Evolutionary conservation across 2,113 vertebrate species (phyloP).

Genomic region (Trematomus loennbergii): DNA sequence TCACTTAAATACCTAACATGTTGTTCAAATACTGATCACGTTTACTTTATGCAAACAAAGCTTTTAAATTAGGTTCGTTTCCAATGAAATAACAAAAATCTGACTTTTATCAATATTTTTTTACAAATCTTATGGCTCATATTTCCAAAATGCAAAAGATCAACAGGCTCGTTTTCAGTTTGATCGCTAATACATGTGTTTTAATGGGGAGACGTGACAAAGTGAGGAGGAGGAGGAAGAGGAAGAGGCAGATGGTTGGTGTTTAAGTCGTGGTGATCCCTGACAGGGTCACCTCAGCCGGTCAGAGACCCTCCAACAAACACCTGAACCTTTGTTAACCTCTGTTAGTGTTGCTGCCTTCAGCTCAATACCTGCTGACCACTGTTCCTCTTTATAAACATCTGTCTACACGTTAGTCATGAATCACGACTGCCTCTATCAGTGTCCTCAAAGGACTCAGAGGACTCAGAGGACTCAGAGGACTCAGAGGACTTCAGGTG

Average conservation of each 20-base stretch:
- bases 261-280: no score
- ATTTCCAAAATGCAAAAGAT: neutral
- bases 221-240: no score
- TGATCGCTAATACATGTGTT: fast-evolving
- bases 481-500: no score
- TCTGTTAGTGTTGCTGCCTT: neutral
- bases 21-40: neutral
- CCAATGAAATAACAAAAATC: fast-evolving
- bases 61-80: neutral
- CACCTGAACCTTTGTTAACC: neutral
- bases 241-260: slow-evolving; percentile 63
- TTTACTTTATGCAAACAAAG: neutral
- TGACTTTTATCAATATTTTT: no score
- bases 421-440: neutral
- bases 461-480: no score
- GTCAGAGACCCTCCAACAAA: no score
- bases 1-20: neutral
- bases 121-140: neutral
- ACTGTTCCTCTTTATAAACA: neutral
- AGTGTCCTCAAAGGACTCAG: neutral
- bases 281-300: no score
- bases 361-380: neutral
- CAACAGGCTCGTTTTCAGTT: neutral
- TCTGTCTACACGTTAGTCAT: neutral
- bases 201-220: neutral